Evolutionary conservation across 2,797 vertebrate species (phyloP), one percentile per base, ranked within the genome.

Genomic region (Scleropages formosus): DNA sequence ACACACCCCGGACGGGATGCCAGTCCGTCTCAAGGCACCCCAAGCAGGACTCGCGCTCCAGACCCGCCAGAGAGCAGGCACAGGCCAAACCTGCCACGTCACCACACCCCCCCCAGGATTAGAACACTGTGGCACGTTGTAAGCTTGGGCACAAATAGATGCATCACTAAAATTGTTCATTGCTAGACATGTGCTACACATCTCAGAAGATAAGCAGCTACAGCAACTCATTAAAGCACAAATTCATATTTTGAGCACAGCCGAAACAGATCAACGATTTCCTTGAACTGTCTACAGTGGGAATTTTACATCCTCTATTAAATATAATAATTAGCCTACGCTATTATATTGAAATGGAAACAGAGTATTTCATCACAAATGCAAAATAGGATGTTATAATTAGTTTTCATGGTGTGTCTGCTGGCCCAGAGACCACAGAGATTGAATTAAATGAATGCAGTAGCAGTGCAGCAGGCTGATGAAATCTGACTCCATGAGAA

Each of bases 371-470:
- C 16, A 64, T n/a, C 13, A 31, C 9, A 1, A 26, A n/a, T 26
- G 26, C 4, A n/a, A 64, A 31, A 31, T 16, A 31, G 1, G 26
- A 26, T 26, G 62, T 1, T 64, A 31, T 31, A 64, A 64, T 64
- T 60, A 73, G 58, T 62, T 73, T 73, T n/a, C 59, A 22, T 9
- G 27, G n/a, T 62, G 20, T 16, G 39, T 46, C 39, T 46, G 31
- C 59, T 73, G 71, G 20, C 59, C 59, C 39, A 11, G 22, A 15
- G 11, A 47, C 56, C 31, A 56, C 39, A 61, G 27, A 15, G 18
- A 46, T 13, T 9, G 59, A 62, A 20, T 47, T 73, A 26, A 61
- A 24, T 62, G 58, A 46, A 27, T 9, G 16, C 20, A 58, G 18
- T 49, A 47, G 56, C 58, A 59, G 56, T 71, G 2, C n/a, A 73